A percentile compares a stretch with the other conserved stretches of the same genome.
Conservation (phyloP, 2,113 vertebrate species). For the Synchiropus splendidus region DNA sequence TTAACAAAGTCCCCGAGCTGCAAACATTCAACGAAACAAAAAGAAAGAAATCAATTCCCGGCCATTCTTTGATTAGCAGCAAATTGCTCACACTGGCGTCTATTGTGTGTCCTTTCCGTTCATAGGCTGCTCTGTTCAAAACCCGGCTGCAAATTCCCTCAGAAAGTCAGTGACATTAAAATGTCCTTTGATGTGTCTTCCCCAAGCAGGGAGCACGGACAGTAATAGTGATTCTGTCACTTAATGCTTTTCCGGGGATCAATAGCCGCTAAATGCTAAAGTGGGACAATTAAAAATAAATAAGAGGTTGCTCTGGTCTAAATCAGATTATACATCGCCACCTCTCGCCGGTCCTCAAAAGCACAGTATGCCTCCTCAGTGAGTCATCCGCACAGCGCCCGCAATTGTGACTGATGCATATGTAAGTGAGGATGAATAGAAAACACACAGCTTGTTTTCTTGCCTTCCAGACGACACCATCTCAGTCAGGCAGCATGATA, state of each 20-base stretch:
- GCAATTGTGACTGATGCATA: slow-evolving; percentile 65
- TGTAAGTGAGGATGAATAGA: slow-evolving; percentile 64
- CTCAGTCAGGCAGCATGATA: slow-evolving; percentile 22
- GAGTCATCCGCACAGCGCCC: slow-evolving; percentile 63
- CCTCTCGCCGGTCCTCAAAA: slow-evolving; percentile 71
- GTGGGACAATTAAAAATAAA: slow-evolving; percentile 98
- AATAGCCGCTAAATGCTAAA: slow-evolving; percentile 98
- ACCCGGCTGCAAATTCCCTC: slow-evolving; percentile 91
- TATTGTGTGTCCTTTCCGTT: slow-evolving; percentile 92
- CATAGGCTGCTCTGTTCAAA: slow-evolving; percentile 87
- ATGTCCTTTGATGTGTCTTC: slow-evolving; percentile 99
- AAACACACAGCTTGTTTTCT: slow-evolving; percentile 38
- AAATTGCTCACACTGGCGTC: slow-evolving; percentile 82
- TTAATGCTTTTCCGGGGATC: slow-evolving; percentile 95
- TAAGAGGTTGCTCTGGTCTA: slow-evolving; percentile 69
- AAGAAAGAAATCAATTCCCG: slow-evolving; percentile 78
- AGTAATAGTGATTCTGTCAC: slow-evolving; percentile 96
- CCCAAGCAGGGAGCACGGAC: slow-evolving; percentile 95
- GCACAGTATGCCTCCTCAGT: slow-evolving; percentile 69
- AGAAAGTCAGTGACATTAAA: slow-evolving; percentile 99
- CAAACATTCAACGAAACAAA: slow-evolving; percentile 68
- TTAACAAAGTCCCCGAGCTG: slow-evolving; percentile 77
- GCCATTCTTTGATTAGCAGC: slow-evolving; percentile 90
- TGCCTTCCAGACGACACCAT: slow-evolving; percentile 9
- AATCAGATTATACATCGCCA: slow-evolving; percentile 72